Conservation (phyloP, 2,797 vertebrate species). For the Pitangus sulphuratus region DNA sequence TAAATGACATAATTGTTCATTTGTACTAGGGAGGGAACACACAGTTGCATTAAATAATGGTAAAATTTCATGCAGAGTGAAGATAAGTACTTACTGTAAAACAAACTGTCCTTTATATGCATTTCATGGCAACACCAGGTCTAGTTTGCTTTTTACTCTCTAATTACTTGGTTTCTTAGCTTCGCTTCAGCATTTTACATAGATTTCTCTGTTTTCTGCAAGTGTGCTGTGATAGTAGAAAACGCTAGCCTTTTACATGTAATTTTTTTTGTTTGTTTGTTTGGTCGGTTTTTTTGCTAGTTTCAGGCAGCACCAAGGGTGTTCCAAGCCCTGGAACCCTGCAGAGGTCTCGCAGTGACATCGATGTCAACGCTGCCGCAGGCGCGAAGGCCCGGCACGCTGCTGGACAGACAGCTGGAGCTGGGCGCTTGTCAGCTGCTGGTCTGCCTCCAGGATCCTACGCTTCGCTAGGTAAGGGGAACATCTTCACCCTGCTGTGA, state of each 20-base stretch:
- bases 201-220: not conserved
- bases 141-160: not conserved
- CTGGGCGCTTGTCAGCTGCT: conserved; percentile 80
- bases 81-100: not conserved
- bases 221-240: rapidly evolving
- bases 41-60: not conserved
- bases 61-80: not conserved
- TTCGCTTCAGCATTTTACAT: not conserved
- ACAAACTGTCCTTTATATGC: not conserved
- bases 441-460: conserved; percentile 88
- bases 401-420: conserved; percentile 78
- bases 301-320: conserved; percentile 82
- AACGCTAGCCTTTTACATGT: not conserved
- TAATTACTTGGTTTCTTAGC: not conserved
- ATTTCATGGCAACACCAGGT: not conserved
- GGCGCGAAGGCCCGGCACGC: conserved; percentile 89
- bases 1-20: not conserved
- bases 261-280: too few species aligned
- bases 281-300: conserved; percentile 46
- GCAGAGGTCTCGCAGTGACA: conserved; percentile 94
- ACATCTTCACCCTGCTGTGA: not conserved
- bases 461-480: conserved; percentile 89
- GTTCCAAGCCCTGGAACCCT: conserved; percentile 82
- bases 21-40: not conserved
- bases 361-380: conserved; percentile 93